Percentiles rank a stretch among this genome's conserved stretches.
Evolutionary conservation across 1,140 invertebrate species (phyloP).

Genomic region (Trypoxylus dichotomus): DNA sequence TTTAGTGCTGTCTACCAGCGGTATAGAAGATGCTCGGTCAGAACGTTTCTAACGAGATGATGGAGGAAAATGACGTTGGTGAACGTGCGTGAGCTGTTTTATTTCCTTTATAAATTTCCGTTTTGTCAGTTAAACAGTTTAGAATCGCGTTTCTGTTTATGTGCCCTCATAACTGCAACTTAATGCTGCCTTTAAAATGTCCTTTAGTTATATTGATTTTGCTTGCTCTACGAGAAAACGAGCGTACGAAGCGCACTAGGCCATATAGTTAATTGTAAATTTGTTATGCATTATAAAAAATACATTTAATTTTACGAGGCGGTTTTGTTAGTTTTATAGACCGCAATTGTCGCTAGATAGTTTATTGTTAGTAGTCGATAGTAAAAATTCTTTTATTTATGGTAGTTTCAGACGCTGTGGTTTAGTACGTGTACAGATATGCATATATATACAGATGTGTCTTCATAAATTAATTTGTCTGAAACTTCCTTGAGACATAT

Average conservation of each 20-base stretch:
- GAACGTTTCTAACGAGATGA: not conserved
- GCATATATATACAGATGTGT: no score
- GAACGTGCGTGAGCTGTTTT: conserved; percentile 16
- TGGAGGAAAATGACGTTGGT: conserved; percentile 8
- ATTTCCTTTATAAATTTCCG: conserved; percentile 18
- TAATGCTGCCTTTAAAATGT: conserved; percentile 10
- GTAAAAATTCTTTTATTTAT: not conserved
- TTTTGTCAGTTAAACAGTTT: conserved; percentile 22
- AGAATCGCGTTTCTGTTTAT: conserved; percentile 21
- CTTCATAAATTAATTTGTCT: no score
- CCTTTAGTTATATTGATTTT: conserved; percentile 8
- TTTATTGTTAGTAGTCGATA: not conserved
- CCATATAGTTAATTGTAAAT: not conserved
- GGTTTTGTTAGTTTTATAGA: not conserved
- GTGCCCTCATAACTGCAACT: conserved; percentile 16
- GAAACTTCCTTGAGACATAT: no score
- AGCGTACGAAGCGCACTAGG: not conserved
- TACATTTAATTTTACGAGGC: not conserved
- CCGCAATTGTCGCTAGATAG: not conserved
- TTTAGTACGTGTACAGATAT: no score
- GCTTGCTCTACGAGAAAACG: not conserved
- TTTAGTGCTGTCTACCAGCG: not conserved
- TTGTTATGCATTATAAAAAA: not conserved
- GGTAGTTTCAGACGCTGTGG: no score
- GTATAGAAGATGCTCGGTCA: not conserved